Base-by-base conservation (phyloP, 2,888 invertebrate species). In the Acronicta aceris region DNA sequence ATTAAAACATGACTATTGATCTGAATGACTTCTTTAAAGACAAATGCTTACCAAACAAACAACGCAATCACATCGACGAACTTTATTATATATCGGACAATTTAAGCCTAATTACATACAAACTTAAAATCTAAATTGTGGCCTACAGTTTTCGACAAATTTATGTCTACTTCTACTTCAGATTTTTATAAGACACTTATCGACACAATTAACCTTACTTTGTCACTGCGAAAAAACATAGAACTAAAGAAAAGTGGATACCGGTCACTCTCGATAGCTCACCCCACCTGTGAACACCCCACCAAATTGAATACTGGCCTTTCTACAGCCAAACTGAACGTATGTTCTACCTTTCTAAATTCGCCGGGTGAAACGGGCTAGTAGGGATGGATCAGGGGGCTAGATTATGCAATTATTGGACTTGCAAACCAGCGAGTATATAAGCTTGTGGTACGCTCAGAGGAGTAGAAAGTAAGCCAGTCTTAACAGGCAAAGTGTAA, bases 351-450 rank as follows among this genome's bases (percentile, higher is more conserved):
- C 90, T 91, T 89, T 90, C 87, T 82, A 90, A 89, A 78, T 73
- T 76, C 60, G 84, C 66, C 86, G 88, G 88, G 82, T 90, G 76
- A 81, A 76, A 66, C 86, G 76, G 89, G 89, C 83, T 85, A 90
- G 93, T 91, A 92, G 92, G 93, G 93, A 91, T 90, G 89, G 83
- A 89, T 83, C 73, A 88, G 74, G 78, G 93, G 92, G 92, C 89
- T 86, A 82, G 66, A 87, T 93, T 91, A 89, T 89, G 92, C 87
- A 92, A 92, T 80, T 81, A 71, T 83, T 86, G 85, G 86, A 87
- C 85, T 83, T 74, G 81, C 82, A 82, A 81, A 79, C 78, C 73
- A 76, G 72, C 70, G 75, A 82, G 86, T 92, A 91, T 92, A 92
- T 90, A 92, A 92, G 89, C 88, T 88, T 86, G 89, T 78, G 76